Conservation (phyloP, 2,797 vertebrate genomes). For the Erethizon dorsatum region DNA sequence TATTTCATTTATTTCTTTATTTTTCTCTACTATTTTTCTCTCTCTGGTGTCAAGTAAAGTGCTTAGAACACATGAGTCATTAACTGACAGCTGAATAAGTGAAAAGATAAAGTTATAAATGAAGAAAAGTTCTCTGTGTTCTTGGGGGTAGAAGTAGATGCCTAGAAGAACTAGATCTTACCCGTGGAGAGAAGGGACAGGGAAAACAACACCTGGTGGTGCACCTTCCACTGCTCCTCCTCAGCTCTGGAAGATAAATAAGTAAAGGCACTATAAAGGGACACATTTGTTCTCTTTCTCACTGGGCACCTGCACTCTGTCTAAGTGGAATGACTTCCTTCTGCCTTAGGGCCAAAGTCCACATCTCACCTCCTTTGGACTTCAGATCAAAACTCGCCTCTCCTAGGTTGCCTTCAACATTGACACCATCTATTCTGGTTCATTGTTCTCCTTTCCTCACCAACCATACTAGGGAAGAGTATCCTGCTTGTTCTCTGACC, state of each 20-base stretch:
- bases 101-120: background rate
- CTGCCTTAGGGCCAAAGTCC: background rate
- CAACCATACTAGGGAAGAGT: background rate
- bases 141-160: background rate
- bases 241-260: background rate
- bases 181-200: background rate
- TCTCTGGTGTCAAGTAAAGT: background rate
- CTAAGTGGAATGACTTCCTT: background rate
- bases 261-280: background rate
- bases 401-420: background rate
- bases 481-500: background rate
- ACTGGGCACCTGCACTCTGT: background rate
- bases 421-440: background rate
- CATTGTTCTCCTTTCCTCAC: background rate
- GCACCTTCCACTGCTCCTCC: background rate
- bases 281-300: background rate
- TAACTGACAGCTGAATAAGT: background rate
- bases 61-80: background rate
- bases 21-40: background rate
- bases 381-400: slow-evolving; percentile 20
- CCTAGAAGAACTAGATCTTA: background rate
- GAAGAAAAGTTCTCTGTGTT: slow-evolving; percentile 33
- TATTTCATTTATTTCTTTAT: background rate
- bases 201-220: background rate
- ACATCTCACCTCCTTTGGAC: background rate